Evolutionary conservation across 2,888 invertebrate species (phyloP).

Genomic region (Lampropteryx suffumata): DNA sequence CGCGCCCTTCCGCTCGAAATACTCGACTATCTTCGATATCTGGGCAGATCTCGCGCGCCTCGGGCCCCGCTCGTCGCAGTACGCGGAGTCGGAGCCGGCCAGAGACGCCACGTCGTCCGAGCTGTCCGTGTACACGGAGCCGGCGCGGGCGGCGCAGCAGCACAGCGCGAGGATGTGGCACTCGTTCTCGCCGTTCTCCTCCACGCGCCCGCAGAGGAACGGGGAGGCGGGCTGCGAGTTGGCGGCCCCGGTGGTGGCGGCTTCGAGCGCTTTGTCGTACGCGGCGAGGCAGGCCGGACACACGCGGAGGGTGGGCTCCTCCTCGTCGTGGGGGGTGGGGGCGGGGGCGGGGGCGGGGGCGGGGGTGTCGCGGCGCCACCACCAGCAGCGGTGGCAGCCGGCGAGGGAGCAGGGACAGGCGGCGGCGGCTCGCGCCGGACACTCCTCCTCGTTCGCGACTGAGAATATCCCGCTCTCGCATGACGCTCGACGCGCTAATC

Average conservation of each 20-base stretch:
- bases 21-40: constrained; percentile 93
- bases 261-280: constrained; percentile 57
- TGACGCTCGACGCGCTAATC: constrained; percentile 86
- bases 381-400: constrained; percentile 73
- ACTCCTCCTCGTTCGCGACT: constrained; percentile 90
- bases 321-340: no score
- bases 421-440: constrained; percentile 67
- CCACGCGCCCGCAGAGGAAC: constrained; percentile 38
- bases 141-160: constrained; percentile 58
- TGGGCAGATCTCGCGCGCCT: constrained; percentile 85
- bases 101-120: constrained; percentile 93
- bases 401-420: constrained; percentile 72
- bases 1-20: constrained; percentile 91
- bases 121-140: constrained; percentile 92
- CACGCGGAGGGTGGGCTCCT: no score
- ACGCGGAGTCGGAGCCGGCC: constrained; percentile 88
- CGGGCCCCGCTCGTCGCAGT: constrained; percentile 86
- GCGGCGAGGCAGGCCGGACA: constrained; percentile 56
- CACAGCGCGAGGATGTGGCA: constrained; percentile 63
- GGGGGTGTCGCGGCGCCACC: constrained; percentile 60
- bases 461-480: constrained; percentile 96
- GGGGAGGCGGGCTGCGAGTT: constrained; percentile 9
- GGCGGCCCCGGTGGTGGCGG: no score
- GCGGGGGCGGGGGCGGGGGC: constrained; percentile 33
- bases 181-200: constrained; percentile 41